Evolutionary conservation across 1,140 invertebrate genomes (phyloP), one percentile per base, ranked within the genome.

Genomic region (Philaenus spumarius): DNA sequence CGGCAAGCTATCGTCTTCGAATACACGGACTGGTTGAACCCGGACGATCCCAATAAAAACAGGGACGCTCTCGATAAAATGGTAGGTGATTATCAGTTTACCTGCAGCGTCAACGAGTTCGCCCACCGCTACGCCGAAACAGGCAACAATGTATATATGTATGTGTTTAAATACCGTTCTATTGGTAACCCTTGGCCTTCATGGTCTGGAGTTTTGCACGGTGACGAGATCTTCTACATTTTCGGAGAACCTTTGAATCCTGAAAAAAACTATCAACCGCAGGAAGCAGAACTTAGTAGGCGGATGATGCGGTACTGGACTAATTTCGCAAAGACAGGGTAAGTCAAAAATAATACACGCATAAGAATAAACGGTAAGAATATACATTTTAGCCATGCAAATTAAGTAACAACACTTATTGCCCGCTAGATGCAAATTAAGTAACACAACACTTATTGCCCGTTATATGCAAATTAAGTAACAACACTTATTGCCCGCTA

Each of bases 31-130:
- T 96, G 93, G 93, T 72, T 88, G 39, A 85, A 89, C 67, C 89
- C 90, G 0, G 84, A 94, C 57, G 90, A 97, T 75, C 83, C 87
- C 0, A 78, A 86, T 19, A 82, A 82, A 56, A 94, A 95, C 72
- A 78, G 89, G 42, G 83, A 93, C 68, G 84, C 87, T 11, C 75
- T 96, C 23, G 93, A 95, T 68, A 93, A 93, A 70, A 92, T 97
- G 74, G 90, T 97, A n/a, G 95, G 95, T 2, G 96, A 98, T 73
- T 94, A 91, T 69, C 90, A 96, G 65, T 98, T 98, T 72, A 93
- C 93, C 0, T 98, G 96, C 76, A 87, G 89, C 67, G 90, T 96
- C 26, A 95, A 96, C 72, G 90, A 97, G 68, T 87, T 89, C 68
- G 91, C 93, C 1, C 82, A 89, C 64, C 78, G 85, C 19, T 96